A percentile compares a stretch with the other conserved stretches of the same genome.
Conservation (phyloP, 2,888 invertebrate genomes). For the Lithosia quadra region DNA sequence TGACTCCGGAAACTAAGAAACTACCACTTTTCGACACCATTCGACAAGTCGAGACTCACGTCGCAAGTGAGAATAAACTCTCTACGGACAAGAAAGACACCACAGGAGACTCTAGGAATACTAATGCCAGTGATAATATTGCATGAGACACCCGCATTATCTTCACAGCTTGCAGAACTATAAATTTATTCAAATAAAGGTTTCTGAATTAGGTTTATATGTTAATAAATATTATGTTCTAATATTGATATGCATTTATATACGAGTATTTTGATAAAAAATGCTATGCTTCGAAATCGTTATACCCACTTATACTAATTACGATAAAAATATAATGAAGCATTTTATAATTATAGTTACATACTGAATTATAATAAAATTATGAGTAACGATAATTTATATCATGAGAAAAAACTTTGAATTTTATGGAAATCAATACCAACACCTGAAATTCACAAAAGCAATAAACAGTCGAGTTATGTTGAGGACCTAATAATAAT, state of each 20-base stretch:
- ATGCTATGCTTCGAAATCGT: background rate
- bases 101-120: background rate
- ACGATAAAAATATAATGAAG: background rate
- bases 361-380: background rate
- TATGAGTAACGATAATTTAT: too few relatives aligned
- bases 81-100: background rate
- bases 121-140: background rate
- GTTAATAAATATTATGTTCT: too few relatives aligned
- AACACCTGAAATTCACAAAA: too few relatives aligned
- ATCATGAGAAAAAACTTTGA: too few relatives aligned
- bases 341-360: too few relatives aligned
- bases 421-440: too few relatives aligned
- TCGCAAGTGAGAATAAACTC: background rate
- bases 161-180: too few relatives aligned
- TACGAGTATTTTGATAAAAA: constrained; percentile 41
- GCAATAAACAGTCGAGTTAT: too few relatives aligned
- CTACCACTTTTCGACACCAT: constrained; percentile 75
- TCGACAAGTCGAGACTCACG: constrained; percentile 62
- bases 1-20: constrained; percentile 76
- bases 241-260: background rate
- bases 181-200: background rate
- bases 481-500: too few relatives aligned
- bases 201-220: too few relatives aligned
- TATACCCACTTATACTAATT: background rate
- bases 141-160: too few relatives aligned